Percentiles rank a stretch among this genome's conserved stretches.
Conservation (phyloP, 2,888 invertebrate genomes). For the Drosophila kokeensis region DNA sequence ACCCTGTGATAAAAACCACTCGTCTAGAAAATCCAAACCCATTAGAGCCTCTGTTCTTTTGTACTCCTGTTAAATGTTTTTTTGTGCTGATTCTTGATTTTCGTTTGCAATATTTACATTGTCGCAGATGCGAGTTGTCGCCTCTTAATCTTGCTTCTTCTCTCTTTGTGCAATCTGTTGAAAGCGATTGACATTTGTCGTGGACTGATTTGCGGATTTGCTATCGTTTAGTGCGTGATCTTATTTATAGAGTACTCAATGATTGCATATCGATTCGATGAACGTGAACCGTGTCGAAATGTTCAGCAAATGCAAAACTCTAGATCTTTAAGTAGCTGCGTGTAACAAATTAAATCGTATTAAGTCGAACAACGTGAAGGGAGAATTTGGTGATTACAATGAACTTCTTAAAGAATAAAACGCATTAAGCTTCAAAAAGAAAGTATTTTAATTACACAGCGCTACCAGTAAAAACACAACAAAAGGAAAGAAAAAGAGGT, state of each 20-base stretch:
- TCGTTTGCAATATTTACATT: constrained; percentile 57
- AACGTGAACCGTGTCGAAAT: constrained; percentile 23
- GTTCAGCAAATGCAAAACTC: constrained; percentile 9
- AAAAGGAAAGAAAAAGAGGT: not conserved
- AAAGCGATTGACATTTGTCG: constrained; percentile 63
- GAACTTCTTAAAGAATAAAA: constrained; percentile 1
- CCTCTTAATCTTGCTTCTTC: constrained; percentile 17
- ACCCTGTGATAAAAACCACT: constrained; percentile 85
- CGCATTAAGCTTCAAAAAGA: constrained; percentile 6
- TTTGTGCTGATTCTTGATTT: constrained; percentile 49
- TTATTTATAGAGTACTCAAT: constrained; percentile 55
- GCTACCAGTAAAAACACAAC: not conserved
- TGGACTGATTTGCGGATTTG: constrained; percentile 45
- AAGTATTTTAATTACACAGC: not conserved
- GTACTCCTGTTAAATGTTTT: constrained; percentile 45
- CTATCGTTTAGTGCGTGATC: constrained; percentile 66
- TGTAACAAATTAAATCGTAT: not conserved
- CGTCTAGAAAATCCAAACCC: constrained; percentile 84
- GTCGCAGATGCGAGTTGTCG: constrained; percentile 41
- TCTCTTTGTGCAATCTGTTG: constrained; percentile 24
- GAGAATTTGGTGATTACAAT: not conserved
- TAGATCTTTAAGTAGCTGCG: not conserved
- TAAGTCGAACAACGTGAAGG: not conserved
- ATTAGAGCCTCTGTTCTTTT: constrained; percentile 57
- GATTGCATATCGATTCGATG: constrained; percentile 63